Evolutionary conservation across 2,888 invertebrate genomes (phyloP), one percentile per base, ranked within the genome.

Genomic region (Plagodis dolabraria): DNA sequence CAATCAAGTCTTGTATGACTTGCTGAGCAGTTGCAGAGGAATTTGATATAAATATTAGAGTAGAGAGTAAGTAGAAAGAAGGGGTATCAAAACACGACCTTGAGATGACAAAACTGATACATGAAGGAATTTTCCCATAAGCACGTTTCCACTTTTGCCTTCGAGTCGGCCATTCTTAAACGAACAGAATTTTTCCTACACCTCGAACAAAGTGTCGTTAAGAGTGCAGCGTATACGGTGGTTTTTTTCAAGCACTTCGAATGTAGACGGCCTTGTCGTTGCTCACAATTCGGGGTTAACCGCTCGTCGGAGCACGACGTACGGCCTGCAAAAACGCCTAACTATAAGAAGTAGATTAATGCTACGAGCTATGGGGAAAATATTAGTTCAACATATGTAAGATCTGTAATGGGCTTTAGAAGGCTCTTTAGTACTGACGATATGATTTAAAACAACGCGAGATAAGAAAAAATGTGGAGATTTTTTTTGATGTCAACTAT

Each of bases 271-370:
- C 90, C 91, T 91, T 89, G 89, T 75, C 65, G 62, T 74, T 71
- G 77, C 76, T 63, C 71, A 81, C 76, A 79, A 78, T 89, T 88
- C 89, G 89, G 89, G 86, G 88, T 85, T 83, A 88, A 79, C 89
- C 73, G 76, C 81, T 80, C 72, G 62, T 68, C 65, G 65, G 69
- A 60, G 63, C 58, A 63, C 53, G 8, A 36, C 49, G 60, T 60
- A 65, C 50, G 34, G 57, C 59, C 53, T 57, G 60, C 54, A 66
- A 62, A 65, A 70, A 60, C 50, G 36, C 53, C 51, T 12, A 47
- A 22, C n/a, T n/a, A 7, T 36, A 12, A 22, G 9, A 38, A 48
- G 38, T 48, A 7, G 38, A 38, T 38, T 8, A 38, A n/a, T n/a
- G 9, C 38, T 8, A 22, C 22, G 22, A 22, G 22, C 22, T 22